Percentiles rank a stretch among this genome's conserved stretches.
phyloP scores from a whole-genome alignment of 1,140 invertebrate species.

The Eumeta japonica region DNA sequence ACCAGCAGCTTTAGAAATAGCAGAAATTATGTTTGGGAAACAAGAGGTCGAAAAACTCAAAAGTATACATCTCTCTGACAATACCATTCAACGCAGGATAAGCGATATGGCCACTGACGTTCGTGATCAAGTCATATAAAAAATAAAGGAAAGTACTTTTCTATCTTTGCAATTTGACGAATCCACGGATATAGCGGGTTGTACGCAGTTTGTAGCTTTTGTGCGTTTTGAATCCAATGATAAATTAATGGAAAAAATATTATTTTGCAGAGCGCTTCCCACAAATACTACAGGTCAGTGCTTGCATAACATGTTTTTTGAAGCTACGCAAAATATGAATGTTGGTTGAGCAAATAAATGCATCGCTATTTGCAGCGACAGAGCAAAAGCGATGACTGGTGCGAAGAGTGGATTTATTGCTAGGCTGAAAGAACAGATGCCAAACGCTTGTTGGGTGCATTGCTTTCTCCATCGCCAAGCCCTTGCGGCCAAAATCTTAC shows the following conservation, averaged over 20 bases:
- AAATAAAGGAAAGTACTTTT: slow-evolving; percentile 9
- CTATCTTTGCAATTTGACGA: slow-evolving; percentile 15
- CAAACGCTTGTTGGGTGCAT: slow-evolving; percentile 22
- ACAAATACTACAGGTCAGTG: slow-evolving; percentile 17
- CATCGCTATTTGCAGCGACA: slow-evolving; percentile 33
- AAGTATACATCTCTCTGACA: slow-evolving; percentile 13
- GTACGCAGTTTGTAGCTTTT: slow-evolving; percentile 22
- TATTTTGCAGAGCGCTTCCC: slow-evolving; percentile 21
- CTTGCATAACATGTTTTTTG: slow-evolving; percentile 18
- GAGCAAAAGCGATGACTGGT: slow-evolving; percentile 32
- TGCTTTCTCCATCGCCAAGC: slow-evolving; percentile 28
- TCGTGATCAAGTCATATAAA: slow-evolving; percentile 12
- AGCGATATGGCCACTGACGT: slow-evolving; percentile 14
- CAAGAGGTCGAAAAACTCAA: slow-evolving; percentile 10
- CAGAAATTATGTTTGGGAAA: slow-evolving; percentile 15
- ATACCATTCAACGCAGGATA: slow-evolving; percentile 13
- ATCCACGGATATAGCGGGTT: slow-evolving; percentile 13
- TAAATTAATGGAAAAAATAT: slow-evolving; percentile 17
- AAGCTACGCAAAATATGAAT: slow-evolving; percentile 11
- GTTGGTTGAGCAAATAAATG: slow-evolving; percentile 20
- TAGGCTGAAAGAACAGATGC: slow-evolving; percentile 20
- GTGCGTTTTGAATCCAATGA: slow-evolving; percentile 19
- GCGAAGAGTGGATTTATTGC: slow-evolving; percentile 26
- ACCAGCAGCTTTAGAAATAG: slow-evolving; percentile 22
- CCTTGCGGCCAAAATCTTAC: slow-evolving; percentile 15